Percentiles rank a stretch among this genome's conserved stretches.
Conservation (phyloP, 2,888 invertebrate genomes). For the Masnerella sp. region DNA sequence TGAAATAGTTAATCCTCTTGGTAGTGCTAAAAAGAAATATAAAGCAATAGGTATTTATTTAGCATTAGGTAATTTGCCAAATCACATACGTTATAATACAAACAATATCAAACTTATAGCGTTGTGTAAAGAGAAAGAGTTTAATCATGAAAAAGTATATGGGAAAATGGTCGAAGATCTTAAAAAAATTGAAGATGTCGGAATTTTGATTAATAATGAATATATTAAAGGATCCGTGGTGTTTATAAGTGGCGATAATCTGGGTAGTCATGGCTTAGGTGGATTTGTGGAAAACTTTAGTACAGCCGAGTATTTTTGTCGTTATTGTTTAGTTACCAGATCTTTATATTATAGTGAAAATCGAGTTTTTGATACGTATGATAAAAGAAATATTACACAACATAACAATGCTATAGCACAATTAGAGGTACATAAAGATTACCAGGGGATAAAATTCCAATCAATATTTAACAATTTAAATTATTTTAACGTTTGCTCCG, state of each 20-base stretch:
- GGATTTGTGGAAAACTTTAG: slow-evolving; percentile 67
- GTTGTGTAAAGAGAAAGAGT: slow-evolving; percentile 64
- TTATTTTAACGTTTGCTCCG: slow-evolving; percentile 49
- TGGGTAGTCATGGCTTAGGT: slow-evolving; percentile 64
- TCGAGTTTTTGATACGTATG: not conserved
- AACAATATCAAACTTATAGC: slow-evolving; percentile 66
- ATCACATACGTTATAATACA: not conserved
- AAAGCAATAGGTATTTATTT: slow-evolving; percentile 67
- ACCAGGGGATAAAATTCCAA: slow-evolving; percentile 55
- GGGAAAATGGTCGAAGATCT: slow-evolving; percentile 63
- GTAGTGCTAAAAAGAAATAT: slow-evolving; percentile 64
- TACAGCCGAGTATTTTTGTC: slow-evolving; percentile 35
- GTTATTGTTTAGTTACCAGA: slow-evolving; percentile 29
- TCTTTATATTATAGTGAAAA: slow-evolving; percentile 2
- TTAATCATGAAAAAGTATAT: slow-evolving; percentile 63
- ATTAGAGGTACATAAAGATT: not conserved
- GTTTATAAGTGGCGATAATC: slow-evolving; percentile 57
- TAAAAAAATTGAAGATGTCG: slow-evolving; percentile 62
- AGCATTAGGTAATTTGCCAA: slow-evolving; percentile 2
- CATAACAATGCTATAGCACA: slow-evolving; percentile 2
- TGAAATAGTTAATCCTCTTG: slow-evolving; percentile 68
- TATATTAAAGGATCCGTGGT: slow-evolving; percentile 57
- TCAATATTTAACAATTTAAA: slow-evolving; percentile 50
- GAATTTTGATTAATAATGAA: slow-evolving; percentile 53
- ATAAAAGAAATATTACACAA: not conserved